These are phyloP conservation scores for Byasa hedistus DNA, from an alignment of 2,888 invertebrate genomes.

Conservation along the genomic window DNA sequence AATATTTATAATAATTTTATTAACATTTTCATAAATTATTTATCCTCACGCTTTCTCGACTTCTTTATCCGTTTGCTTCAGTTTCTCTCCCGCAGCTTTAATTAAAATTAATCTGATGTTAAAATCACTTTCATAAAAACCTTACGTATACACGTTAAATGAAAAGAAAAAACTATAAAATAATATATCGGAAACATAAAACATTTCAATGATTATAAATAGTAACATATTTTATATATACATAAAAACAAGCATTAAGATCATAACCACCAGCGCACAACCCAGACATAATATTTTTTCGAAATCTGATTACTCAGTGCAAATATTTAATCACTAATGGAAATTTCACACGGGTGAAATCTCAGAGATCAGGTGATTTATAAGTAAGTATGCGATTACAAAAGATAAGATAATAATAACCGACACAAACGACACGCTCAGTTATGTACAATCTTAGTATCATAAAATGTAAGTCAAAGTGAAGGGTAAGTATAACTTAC, in stretches of 20 bases:
- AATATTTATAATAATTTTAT: neutral
- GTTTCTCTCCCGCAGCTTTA: conserved; percentile 25
- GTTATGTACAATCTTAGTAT: neutral
- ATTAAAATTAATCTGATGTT: neutral
- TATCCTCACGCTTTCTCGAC: conserved; percentile 4
- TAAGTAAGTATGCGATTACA: neutral
- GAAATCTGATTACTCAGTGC: neutral
- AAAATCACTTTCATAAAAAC: neutral
- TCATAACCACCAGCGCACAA: too few species aligned
- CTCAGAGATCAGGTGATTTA: neutral
- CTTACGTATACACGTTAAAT: neutral
- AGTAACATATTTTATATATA: too few species aligned
- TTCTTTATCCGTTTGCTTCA: conserved; percentile 18
- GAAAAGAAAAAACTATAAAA: neutral
- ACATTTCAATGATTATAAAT: neutral
- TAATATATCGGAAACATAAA: neutral
- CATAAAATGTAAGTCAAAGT: neutral
- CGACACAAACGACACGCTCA: neutral
- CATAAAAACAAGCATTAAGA: too few species aligned
- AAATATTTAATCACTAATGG: neutral
- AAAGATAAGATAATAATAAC: neutral
- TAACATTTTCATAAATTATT: neutral
- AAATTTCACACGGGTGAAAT: neutral
- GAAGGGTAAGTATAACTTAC: conserved; percentile 72
- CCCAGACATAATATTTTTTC: too few species aligned